Evolutionary conservation across 2,797 vertebrate genomes (phyloP).

Genomic region (Clarias pachynema): DNA sequence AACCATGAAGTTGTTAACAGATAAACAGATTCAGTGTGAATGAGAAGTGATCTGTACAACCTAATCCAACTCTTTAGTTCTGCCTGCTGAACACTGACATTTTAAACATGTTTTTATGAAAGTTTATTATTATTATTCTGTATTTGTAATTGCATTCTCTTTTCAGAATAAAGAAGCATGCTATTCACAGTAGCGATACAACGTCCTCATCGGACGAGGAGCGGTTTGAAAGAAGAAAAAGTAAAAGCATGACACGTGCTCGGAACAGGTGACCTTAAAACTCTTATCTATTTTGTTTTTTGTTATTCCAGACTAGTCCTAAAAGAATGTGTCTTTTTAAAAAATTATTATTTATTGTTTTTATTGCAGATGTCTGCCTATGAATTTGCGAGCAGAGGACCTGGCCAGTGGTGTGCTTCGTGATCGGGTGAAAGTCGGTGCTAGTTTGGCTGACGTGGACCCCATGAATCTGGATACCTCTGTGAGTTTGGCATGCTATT

Average conservation of each 20-base stretch:
- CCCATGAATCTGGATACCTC: conserved; percentile 96
- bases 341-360: neutral
- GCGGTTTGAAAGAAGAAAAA: conserved; percentile 96
- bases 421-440: conserved; percentile 93
- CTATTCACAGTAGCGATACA: conserved; percentile 99
- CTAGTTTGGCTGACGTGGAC: conserved; percentile 96
- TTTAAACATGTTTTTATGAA: neutral
- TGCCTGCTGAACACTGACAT: neutral
- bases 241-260: conserved; percentile 96
- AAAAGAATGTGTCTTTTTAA: conserved; percentile 20
- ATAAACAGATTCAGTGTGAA: neutral
- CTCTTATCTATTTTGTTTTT: neutral
- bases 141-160: neutral
- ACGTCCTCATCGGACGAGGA: conserved; percentile 97
- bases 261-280: conserved; percentile 84
- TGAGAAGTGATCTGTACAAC: neutral
- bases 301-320: neutral
- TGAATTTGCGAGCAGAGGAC: conserved; percentile 94
- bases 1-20: neutral
- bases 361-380: conserved; percentile 87
- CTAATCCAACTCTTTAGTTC: neutral
- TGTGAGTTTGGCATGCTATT: conserved; percentile 72
- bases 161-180: conserved; percentile 95
- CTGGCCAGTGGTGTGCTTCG: conserved; percentile 91
- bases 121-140: neutral